Conservation (phyloP, 2,888 invertebrate genomes). For the Clitarchus hookeri region DNA sequence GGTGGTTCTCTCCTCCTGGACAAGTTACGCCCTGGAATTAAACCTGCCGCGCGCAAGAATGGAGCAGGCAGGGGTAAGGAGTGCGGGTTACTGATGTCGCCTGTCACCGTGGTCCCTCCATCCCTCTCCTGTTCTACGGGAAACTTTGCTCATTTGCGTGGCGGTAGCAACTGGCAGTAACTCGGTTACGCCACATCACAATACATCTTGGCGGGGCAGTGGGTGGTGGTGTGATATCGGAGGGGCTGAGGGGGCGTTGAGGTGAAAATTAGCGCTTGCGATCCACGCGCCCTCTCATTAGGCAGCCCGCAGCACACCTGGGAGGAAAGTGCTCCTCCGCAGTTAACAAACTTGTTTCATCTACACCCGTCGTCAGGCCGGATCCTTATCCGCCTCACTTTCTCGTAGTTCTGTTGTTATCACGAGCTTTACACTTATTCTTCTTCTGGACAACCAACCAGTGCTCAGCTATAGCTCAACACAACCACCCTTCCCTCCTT, state of each 20-base stretch:
- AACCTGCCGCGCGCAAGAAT: neutral
- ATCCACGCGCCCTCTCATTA: neutral
- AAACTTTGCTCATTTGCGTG: slow-evolving; percentile 6
- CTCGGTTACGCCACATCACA: slow-evolving; percentile 10
- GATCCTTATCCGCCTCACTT: neutral
- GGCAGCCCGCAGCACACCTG: slow-evolving; percentile 9
- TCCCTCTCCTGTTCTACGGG: neutral
- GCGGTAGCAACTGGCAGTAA: slow-evolving; percentile 7
- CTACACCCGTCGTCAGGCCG: neutral
- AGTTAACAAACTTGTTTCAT: neutral
- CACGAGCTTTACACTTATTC: neutral
- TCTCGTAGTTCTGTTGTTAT: neutral
- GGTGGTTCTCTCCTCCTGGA: neutral
- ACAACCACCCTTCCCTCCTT: neutral
- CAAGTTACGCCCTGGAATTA: neutral
- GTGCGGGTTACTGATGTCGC: neutral
- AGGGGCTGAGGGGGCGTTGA: neutral
- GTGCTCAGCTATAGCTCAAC: neutral
- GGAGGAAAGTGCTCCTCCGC: neutral
- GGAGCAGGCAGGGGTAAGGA: neutral
- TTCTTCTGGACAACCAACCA: too few relatives aligned
- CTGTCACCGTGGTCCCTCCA: neutral
- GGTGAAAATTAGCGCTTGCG: neutral
- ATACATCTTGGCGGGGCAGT: neutral
- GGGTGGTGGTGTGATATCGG: neutral